Evolutionary conservation across 2,888 invertebrate genomes (phyloP), one percentile per base, ranked within the genome.

Genomic region (Thalpophila matura): DNA sequence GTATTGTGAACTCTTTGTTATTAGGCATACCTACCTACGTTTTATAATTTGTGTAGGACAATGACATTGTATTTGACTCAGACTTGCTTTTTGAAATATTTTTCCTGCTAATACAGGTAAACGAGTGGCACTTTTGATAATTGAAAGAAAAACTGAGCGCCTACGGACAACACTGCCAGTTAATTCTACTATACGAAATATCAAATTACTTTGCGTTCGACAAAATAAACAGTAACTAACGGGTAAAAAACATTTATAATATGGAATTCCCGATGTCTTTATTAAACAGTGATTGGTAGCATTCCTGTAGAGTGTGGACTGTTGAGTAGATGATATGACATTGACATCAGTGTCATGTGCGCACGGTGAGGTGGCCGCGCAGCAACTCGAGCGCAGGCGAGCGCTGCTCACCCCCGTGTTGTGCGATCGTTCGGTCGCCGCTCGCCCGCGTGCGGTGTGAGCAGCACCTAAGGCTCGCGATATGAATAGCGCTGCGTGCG

Each of bases 401-500:
- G 24, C 4, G 22, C 45, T 40, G 58, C 37, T 20, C 18, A 37
- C 9, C 31, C 16, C 14, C 26, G 14, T n/a, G 33, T 4, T 1
- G 14, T 33, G 6, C n/a, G 4, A 12, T n/a, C 5, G 33, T 31
- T 31, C 3, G 4, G 12, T 33, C 33, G 33, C 20, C 2, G 10
- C 10, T 12, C 20, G 14, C n/a, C n/a, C n/a, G 26, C 7, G 4
- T 14, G 26, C 29, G 20, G 50, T 24, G 43, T 20, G 63, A 43
- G 35, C 35, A 60, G 26, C 29, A 51, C 63, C 47, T 60, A 24
- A 60, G 62, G 58, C 66, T 78, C 65, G 47, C 68, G 74, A 74
- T 62, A 73, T 70, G 80, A 80, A 79, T 80, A 77, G 77, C 68
- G 43, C 57, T 22, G 74, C 42, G 54, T 58, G 64, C 63, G 26